Evolutionary conservation across 2,113 vertebrate genomes (phyloP).

Genomic region (Pholis gunnellus): DNA sequence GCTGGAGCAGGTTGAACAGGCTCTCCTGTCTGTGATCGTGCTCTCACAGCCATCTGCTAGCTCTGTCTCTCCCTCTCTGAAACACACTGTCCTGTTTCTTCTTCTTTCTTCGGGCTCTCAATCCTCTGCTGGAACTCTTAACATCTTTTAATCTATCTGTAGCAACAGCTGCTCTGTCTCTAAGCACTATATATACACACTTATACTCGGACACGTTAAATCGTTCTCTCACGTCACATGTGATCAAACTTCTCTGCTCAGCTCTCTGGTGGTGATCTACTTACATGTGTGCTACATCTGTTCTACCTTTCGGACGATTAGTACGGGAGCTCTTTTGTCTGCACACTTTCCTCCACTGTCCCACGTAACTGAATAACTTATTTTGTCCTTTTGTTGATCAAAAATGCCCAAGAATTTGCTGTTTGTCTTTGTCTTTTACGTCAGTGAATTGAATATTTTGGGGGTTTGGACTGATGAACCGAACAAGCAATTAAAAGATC

Average conservation of each 20-base stretch:
- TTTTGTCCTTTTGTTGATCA: neutral
- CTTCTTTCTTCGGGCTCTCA: neutral
- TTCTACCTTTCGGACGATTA: too few relatives aligned
- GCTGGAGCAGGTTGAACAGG: conserved; percentile 58
- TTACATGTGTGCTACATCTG: too few relatives aligned
- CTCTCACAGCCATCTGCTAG: conserved; percentile 74
- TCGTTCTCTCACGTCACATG: neutral
- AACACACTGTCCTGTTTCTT: conserved; percentile 14
- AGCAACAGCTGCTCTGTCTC: conserved; percentile 3
- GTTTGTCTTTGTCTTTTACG: neutral
- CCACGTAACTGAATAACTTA: too few relatives aligned
- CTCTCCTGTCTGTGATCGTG: conserved; percentile 66
- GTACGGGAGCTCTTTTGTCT: neutral
- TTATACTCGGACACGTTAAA: neutral
- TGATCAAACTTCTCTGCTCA: conserved; percentile 5
- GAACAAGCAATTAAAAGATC: neutral
- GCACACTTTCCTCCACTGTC: too few relatives aligned
- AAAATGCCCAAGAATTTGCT: conserved; percentile 5
- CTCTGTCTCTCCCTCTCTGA: conserved; percentile 27
- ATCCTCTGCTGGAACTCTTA: neutral
- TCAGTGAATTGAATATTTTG: neutral
- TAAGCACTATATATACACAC: neutral
- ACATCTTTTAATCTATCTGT: conserved; percentile 16
- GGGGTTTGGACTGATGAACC: neutral
- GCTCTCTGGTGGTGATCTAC: neutral